Conservation (phyloP, 2,888 invertebrate genomes). For the Argyresthia albistria region DNA sequence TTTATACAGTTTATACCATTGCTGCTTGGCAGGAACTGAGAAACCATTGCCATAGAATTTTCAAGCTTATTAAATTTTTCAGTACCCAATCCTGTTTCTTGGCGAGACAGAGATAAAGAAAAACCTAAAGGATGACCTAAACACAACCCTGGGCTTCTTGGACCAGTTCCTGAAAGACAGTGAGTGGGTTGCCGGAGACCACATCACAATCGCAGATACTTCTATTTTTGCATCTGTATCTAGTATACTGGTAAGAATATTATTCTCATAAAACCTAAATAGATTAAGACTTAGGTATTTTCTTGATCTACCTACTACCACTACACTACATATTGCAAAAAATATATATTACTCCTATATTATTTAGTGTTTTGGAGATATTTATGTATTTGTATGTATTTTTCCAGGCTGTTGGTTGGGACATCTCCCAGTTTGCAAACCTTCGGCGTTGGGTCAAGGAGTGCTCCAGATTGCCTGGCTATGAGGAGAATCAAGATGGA, state of each 20-base stretch:
- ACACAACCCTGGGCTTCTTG: slow-evolving; percentile 72
- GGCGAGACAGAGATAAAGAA: slow-evolving; percentile 71
- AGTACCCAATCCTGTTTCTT: slow-evolving; percentile 75
- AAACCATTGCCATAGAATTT: no score
- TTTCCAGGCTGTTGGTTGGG: slow-evolving; percentile 73
- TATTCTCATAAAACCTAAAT: not conserved
- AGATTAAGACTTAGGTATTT: not conserved
- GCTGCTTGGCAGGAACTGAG: no score
- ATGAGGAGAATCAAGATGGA: slow-evolving; percentile 72
- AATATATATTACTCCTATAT: no score
- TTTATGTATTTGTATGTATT: not conserved
- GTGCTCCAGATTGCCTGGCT: slow-evolving; percentile 72
- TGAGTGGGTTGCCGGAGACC: slow-evolving; percentile 75
- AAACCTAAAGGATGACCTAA: slow-evolving; percentile 65
- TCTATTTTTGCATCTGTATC: slow-evolving; percentile 70
- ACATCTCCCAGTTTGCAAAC: slow-evolving; percentile 67
- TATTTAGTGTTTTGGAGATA: no score
- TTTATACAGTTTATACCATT: no score
- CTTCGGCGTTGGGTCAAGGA: slow-evolving; percentile 72
- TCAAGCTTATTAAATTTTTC: slow-evolving; percentile 16
- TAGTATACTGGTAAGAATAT: slow-evolving; percentile 61
- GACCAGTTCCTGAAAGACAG: slow-evolving; percentile 70
- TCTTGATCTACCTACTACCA: not conserved
- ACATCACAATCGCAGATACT: slow-evolving; percentile 76
- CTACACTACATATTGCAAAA: no score